Conservation (phyloP, 2,888 invertebrate species). For the Unio pictorum region DNA sequence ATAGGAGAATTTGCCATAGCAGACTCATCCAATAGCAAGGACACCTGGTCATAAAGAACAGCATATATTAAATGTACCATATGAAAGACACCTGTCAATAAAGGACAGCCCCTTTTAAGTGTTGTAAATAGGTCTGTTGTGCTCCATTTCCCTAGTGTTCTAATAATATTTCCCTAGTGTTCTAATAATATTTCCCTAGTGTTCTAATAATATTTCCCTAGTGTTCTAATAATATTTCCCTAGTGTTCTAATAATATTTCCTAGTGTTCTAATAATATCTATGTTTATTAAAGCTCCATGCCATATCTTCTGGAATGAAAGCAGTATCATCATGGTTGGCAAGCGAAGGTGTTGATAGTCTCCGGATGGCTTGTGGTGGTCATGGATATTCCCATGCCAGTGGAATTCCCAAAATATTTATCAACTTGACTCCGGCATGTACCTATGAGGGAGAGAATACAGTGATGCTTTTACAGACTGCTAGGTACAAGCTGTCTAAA, state of each 20-base stretch:
- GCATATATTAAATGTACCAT: no score
- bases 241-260: no score
- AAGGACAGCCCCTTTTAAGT: no score
- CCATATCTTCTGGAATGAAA: conserved; percentile 91
- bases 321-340: conserved; percentile 84
- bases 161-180: no score
- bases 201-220: no score
- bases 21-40: no score
- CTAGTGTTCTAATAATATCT: neutral
- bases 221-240: no score
- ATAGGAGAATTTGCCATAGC: conserved; percentile 19
- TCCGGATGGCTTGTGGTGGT: conserved; percentile 93
- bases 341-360: conserved; percentile 84
- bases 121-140: no score
- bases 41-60: no score
- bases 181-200: no score
- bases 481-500: conserved; percentile 71
- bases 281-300: conserved; percentile 81
- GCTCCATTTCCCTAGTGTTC: no score
- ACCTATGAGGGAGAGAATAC: conserved; percentile 99
- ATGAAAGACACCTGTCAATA: no score
- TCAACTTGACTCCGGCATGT: conserved; percentile 87
- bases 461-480: conserved; percentile 91
- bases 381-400: conserved; percentile 85
- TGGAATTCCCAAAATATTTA: conserved; percentile 90